Percentiles rank a stretch among this genome's conserved stretches.
phyloP scores from a whole-genome alignment of 2,797 vertebrate species.

The Stomatorhinus walkeri region DNA sequence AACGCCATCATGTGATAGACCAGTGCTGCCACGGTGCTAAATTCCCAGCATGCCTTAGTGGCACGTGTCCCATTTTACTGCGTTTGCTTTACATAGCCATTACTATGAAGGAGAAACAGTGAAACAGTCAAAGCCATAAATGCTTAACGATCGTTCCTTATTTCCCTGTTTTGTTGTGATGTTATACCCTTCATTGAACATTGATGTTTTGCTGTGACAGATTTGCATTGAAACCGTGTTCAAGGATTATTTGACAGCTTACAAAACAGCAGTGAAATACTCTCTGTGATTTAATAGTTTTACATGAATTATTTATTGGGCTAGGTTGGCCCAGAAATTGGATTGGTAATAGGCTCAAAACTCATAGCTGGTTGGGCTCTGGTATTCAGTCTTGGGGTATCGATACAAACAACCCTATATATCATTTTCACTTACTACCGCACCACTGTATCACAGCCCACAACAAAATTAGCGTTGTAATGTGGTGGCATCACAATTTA shows the following conservation, averaged over 20 bases:
- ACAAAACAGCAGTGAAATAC: not conserved
- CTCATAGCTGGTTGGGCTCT: not conserved
- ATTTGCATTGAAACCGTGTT: constrained; percentile 2
- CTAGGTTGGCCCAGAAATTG: constrained; percentile 2
- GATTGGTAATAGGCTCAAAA: constrained; percentile 1
- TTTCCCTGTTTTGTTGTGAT: not conserved
- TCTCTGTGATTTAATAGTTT: constrained; percentile 1
- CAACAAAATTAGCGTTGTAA: not conserved
- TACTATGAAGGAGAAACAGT: constrained; percentile 2
- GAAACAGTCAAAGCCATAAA: not conserved
- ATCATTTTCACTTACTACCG: not conserved
- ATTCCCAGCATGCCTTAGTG: not conserved
- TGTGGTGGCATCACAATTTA: not conserved
- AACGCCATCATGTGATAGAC: not conserved
- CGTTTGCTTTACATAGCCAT: not conserved
- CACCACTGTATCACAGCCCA: not conserved
- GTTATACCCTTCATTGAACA: constrained; percentile 6
- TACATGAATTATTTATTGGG: constrained; percentile 8
- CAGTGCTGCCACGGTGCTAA: not conserved
- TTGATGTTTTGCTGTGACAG: not conserved
- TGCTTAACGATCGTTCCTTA: not conserved
- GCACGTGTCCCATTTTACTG: not conserved
- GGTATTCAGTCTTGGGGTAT: not conserved
- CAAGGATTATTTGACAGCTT: not conserved
- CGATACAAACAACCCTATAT: not conserved